phyloP scores from a whole-genome alignment of 2,888 invertebrate genomes.

The Aspidapion aeneum region DNA sequence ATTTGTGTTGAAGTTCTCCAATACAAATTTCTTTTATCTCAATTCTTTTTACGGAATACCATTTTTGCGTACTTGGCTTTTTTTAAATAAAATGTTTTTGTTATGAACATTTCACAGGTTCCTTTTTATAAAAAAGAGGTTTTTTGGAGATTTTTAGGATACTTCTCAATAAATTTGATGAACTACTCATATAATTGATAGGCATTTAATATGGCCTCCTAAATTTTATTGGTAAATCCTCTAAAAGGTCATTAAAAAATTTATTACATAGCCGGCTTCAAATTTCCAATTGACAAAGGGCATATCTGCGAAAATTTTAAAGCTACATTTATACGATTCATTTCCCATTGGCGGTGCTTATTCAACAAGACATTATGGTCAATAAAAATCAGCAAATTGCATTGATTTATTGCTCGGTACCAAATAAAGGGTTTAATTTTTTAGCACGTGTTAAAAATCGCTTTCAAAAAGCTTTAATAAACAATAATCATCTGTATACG shows the following conservation, averaged over 20 bases:
- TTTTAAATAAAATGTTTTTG: no score
- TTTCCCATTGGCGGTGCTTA: neutral
- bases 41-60: no score
- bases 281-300: neutral
- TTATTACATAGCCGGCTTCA: neutral
- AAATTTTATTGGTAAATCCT: conserved; percentile 7
- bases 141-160: no score
- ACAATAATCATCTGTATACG: neutral
- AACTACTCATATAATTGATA: conserved; percentile 16
- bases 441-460: neutral
- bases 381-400: neutral
- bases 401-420: neutral
- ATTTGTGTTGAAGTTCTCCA: no score
- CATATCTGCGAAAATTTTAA: neutral
- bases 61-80: no score
- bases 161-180: conserved; percentile 14
- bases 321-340: neutral
- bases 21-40: no score
- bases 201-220: conserved; percentile 16
- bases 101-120: no score
- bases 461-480: neutral
- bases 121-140: no score
- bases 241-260: neutral
- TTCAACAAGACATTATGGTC: neutral
- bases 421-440: neutral